A percentile compares a stretch with the other conserved stretches of the same genome.
phyloP scores from a whole-genome alignment of 2,888 invertebrate genomes.

The Timema podura region DNA sequence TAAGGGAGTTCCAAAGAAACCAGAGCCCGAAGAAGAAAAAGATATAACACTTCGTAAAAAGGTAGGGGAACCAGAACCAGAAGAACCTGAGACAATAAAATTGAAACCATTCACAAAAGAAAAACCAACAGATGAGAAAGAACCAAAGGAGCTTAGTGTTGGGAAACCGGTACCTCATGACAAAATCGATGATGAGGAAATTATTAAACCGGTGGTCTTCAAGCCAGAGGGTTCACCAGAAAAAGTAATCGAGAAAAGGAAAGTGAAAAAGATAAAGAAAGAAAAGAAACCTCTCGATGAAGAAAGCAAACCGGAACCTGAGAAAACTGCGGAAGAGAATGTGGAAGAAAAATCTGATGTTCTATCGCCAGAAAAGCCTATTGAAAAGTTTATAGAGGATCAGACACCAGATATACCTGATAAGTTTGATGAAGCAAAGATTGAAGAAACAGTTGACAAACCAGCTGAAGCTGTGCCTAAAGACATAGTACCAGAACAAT shows the following conservation, averaged over 20 bases:
- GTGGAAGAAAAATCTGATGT: too few species aligned
- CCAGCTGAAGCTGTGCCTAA: too few species aligned
- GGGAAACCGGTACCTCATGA: constrained; percentile 26
- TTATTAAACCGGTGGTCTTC: constrained; percentile 29
- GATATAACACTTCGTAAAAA: constrained; percentile 37
- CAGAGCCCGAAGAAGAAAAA: constrained; percentile 40
- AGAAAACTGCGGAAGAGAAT: too few species aligned
- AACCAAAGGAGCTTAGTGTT: constrained; percentile 37
- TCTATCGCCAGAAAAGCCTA: too few species aligned
- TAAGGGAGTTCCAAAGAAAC: constrained; percentile 36
- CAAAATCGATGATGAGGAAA: constrained; percentile 39
- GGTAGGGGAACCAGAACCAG: constrained; percentile 42
- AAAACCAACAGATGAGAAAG: constrained; percentile 40
- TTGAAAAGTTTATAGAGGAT: too few species aligned
- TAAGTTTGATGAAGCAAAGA: too few species aligned
- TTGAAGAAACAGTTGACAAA: too few species aligned
- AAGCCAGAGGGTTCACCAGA: constrained; percentile 39
- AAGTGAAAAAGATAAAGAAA: constrained; percentile 19
- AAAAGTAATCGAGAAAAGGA: constrained; percentile 37
- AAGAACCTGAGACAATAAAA: constrained; percentile 37
- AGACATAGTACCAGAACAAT: not conserved
- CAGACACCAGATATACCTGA: too few species aligned
- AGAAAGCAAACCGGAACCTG: constrained; percentile 25
- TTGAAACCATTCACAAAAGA: constrained; percentile 39
- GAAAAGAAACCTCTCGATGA: constrained; percentile 40